Percentiles rank a stretch among this genome's conserved stretches.
Evolutionary conservation across 1,140 invertebrate genomes (phyloP).

Genomic region (Sweltsa coloradensis): DNA sequence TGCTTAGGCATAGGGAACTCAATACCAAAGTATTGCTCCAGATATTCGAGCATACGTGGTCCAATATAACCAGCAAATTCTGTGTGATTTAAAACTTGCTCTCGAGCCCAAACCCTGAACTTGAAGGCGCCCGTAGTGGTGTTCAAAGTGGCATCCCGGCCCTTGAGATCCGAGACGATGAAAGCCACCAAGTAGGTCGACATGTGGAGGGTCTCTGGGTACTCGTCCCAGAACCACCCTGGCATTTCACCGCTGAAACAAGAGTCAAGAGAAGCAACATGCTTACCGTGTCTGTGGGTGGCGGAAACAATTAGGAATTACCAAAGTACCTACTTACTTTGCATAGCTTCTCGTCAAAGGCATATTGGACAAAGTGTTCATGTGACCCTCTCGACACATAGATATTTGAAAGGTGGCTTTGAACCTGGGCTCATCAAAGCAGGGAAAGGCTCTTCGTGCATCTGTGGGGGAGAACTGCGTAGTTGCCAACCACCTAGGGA

Average conservation of each 20-base stretch:
- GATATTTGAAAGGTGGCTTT: conserved; percentile 76
- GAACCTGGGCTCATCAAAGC: conserved; percentile 84
- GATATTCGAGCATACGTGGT: conserved; percentile 25
- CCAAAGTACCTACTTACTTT: too few relatives aligned
- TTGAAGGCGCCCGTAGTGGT: too few relatives aligned
- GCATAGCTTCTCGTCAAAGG: too few relatives aligned
- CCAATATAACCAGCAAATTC: conserved; percentile 36
- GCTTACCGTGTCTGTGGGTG: too few relatives aligned
- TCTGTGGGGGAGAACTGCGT: conserved; percentile 89
- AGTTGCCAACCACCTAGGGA: conserved; percentile 67
- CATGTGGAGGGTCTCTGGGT: conserved; percentile 35
- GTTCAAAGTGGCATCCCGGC: neutral
- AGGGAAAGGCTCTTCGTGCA: conserved; percentile 80
- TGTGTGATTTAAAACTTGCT: conserved; percentile 40
- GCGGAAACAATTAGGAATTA: too few relatives aligned
- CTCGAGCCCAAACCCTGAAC: conserved; percentile 35
- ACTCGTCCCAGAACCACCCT: conserved; percentile 29
- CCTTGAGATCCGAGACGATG: conserved; percentile 13
- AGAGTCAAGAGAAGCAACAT: too few relatives aligned
- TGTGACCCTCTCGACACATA: conserved; percentile 55
- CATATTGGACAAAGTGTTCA: conserved; percentile 70
- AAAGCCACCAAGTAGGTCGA: conserved; percentile 43
- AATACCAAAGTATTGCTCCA: conserved; percentile 18
- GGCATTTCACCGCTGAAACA: conserved; percentile 18
- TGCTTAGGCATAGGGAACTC: conserved; percentile 22